Conservation (phyloP, 2,797 vertebrate species). For the Sarcoramphus papa region DNA sequence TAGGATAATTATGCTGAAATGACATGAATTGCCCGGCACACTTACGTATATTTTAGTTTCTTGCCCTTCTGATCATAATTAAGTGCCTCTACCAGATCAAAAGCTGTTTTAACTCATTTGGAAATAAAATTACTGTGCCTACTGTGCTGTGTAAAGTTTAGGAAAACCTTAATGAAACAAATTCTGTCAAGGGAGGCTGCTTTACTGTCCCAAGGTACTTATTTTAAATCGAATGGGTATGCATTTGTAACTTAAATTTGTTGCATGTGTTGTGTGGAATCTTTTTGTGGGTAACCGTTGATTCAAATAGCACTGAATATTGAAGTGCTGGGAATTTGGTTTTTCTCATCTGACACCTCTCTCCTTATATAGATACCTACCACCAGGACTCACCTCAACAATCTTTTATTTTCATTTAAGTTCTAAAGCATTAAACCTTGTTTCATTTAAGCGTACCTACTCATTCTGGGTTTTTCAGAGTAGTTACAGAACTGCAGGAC, state of each 20-base stretch:
- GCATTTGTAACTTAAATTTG: neutral
- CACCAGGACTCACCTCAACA: neutral
- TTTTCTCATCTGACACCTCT: neutral
- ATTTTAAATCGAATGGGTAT: neutral
- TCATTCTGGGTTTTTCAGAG: neutral
- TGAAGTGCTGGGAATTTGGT: neutral
- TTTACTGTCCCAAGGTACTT: slow-evolving; percentile 9
- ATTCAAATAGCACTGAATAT: neutral
- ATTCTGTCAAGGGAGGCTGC: neutral
- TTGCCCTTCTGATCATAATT: slow-evolving; percentile 38
- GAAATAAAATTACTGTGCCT: slow-evolving; percentile 50
- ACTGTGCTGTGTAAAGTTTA: slow-evolving; percentile 41
- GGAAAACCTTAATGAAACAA: slow-evolving; percentile 40
- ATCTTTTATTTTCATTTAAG: neutral
- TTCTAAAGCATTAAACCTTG: neutral
- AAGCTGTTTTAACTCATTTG: slow-evolving; percentile 50
- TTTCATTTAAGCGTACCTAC: neutral
- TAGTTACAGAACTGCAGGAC: neutral
- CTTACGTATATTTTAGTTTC: slow-evolving; percentile 40
- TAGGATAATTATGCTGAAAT: slow-evolving; percentile 42
- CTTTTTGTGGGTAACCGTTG: neutral
- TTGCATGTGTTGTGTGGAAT: neutral
- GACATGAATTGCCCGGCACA: neutral
- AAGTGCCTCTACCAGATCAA: slow-evolving; percentile 44
- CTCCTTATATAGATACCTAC: neutral